These are phyloP conservation scores for Oscheius sp. DNA, from an alignment of 2,888 invertebrate genomes.

Conservation along the genomic window DNA sequence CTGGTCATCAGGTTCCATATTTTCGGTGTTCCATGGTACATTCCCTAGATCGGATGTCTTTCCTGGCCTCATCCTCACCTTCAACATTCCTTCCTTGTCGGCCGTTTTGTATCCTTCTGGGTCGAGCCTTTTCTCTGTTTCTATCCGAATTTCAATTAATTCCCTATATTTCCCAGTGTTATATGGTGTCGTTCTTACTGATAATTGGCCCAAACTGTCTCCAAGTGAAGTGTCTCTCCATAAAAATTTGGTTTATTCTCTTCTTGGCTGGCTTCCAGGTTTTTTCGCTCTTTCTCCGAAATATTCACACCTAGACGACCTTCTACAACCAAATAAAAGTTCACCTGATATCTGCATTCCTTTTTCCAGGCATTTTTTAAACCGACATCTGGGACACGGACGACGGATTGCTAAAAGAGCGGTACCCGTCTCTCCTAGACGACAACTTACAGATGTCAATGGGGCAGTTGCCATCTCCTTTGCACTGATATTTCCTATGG, in stretches of 20 bases:
- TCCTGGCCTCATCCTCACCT: neutral
- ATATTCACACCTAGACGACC: too few relatives aligned
- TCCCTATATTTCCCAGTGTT: neutral
- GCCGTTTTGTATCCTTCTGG: slow-evolving; percentile 21
- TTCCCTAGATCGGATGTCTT: neutral
- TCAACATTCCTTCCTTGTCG: slow-evolving; percentile 11
- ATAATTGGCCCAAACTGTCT: slow-evolving; percentile 21
- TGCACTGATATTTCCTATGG: slow-evolving; percentile 4
- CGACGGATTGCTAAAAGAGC: neutral
- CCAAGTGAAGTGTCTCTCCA: neutral
- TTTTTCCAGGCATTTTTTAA: slow-evolving; percentile 1
- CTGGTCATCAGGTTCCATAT: slow-evolving; percentile 16
- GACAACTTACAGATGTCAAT: slow-evolving; percentile 8
- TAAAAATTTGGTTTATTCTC: neutral
- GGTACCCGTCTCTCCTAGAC: neutral
- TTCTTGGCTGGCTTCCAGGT: neutral
- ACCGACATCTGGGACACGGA: slow-evolving; percentile 3
- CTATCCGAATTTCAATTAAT: neutral
- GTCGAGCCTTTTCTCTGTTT: slow-evolving; percentile 14
- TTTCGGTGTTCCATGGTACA: slow-evolving; percentile 15
- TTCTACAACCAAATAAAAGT: too few relatives aligned
- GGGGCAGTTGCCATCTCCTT: neutral
- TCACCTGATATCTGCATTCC: slow-evolving; percentile 14
- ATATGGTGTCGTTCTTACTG: neutral
- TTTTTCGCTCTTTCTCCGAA: neutral